A percentile compares a stretch with the other conserved stretches of the same genome.
These are phyloP conservation scores for Drosophila leontia DNA, from an alignment of 1,140 invertebrate species.

Conservation along the genomic window DNA sequence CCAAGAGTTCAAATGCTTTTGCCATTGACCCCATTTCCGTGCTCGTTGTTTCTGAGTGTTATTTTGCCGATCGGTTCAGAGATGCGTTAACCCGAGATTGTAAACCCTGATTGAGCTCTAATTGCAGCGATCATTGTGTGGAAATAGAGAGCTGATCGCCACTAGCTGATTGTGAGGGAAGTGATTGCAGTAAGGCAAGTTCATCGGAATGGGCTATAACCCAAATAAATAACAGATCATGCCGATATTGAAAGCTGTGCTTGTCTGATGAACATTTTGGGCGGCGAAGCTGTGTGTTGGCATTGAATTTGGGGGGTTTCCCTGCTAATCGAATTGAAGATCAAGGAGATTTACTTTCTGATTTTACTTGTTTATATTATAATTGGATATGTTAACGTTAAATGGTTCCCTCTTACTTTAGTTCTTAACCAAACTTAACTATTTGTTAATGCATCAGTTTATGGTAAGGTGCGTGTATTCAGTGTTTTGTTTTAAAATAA, in stretches of 20 bases:
- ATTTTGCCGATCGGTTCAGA: constrained; percentile 24
- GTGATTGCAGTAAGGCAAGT: constrained; percentile 49
- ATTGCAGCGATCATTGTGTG: constrained; percentile 58
- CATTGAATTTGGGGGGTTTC: constrained; percentile 33
- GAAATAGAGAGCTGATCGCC: constrained; percentile 39
- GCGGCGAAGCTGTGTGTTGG: constrained; percentile 12
- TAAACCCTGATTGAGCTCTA: constrained; percentile 48
- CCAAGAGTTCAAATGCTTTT: constrained; percentile 79
- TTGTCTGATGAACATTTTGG: constrained; percentile 26
- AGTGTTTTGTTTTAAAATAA: too few species aligned
- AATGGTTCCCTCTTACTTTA: not conserved
- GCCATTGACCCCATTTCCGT: constrained; percentile 73
- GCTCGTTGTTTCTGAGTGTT: constrained; percentile 5
- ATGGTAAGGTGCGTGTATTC: too few species aligned
- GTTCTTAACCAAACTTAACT: not conserved
- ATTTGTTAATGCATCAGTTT: not conserved
- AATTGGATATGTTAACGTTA: not conserved
- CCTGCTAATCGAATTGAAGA: constrained; percentile 6
- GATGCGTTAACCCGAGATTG: constrained; percentile 29
- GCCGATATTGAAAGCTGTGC: constrained; percentile 27
- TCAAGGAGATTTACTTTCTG: constrained; percentile 28
- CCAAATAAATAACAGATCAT: constrained; percentile 22
- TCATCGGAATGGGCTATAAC: constrained; percentile 45
- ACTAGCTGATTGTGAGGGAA: constrained; percentile 49
- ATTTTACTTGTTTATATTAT: not conserved